phyloP scores from a whole-genome alignment of 2,113 vertebrate species.

The Aegithalos caudatus region DNA sequence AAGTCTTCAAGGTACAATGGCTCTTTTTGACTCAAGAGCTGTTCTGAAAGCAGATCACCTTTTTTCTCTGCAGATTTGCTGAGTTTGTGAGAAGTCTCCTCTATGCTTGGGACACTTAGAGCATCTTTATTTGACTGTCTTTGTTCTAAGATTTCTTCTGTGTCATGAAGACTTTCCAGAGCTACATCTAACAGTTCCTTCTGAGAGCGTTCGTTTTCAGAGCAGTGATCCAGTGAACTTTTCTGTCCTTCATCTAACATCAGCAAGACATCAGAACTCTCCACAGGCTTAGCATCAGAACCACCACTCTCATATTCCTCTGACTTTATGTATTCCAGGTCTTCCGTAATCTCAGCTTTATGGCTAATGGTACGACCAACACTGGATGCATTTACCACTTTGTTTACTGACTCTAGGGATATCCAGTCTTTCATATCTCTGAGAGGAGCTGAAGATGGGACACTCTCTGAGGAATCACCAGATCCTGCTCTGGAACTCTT shows the following conservation, averaged over 20 bases:
- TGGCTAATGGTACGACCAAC: constrained; percentile 50
- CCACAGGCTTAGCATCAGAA: not conserved
- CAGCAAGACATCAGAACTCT: constrained; percentile 62
- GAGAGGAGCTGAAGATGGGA: constrained; percentile 20
- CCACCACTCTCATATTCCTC: constrained; percentile 53
- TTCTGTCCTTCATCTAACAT: constrained; percentile 62
- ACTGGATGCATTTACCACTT: constrained; percentile 4
- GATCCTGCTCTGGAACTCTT: constrained; percentile 62
- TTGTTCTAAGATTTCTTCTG: constrained; percentile 3
- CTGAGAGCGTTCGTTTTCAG: constrained; percentile 22
- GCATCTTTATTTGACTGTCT: not conserved
- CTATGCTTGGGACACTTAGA: not conserved
- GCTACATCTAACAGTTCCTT: constrained; percentile 15
- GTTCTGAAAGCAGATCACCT: constrained; percentile 36
- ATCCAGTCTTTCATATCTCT: constrained; percentile 33
- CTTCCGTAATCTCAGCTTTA: constrained; percentile 77
- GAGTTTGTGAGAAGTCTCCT: not conserved
- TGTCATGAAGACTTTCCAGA: constrained; percentile 10
- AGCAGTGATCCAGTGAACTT: constrained; percentile 16
- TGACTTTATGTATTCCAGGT: constrained; percentile 65
- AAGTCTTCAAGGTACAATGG: constrained; percentile 67
- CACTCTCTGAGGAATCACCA: constrained; percentile 62
- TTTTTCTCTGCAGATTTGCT: constrained; percentile 45
- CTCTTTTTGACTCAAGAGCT: constrained; percentile 42
- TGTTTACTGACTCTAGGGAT: constrained; percentile 2